Percentiles rank a stretch among this genome's conserved stretches.
These are phyloP conservation scores for Diphyllodes magnificus DNA, from an alignment of 2,113 vertebrate genomes.

Conservation along the genomic window DNA sequence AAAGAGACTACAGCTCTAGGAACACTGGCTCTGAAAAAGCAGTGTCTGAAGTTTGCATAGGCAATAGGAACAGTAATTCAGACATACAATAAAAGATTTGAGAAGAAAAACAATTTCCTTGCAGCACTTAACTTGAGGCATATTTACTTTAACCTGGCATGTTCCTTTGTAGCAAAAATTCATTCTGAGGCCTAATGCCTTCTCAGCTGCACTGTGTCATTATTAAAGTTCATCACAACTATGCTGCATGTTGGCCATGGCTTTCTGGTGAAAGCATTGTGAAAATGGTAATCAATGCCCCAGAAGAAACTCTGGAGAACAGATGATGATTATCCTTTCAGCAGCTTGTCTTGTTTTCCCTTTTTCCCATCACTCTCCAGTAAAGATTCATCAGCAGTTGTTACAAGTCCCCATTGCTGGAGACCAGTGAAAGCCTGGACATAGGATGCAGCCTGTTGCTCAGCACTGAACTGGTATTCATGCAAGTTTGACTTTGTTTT, in stretches of 20 bases:
- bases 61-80: background rate
- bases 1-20: background rate
- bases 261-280: background rate
- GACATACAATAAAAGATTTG: background rate
- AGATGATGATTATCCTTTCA: background rate
- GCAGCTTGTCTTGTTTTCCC: background rate
- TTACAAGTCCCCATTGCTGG: background rate
- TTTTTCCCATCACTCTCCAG: background rate
- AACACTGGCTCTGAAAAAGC: background rate
- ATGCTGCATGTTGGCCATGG: background rate
- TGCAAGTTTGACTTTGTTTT: background rate
- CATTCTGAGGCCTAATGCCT: background rate
- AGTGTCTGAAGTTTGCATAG: background rate
- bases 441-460: background rate
- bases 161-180: background rate
- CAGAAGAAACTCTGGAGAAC: background rate
- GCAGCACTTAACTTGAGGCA: background rate
- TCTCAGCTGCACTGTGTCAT: background rate
- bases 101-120: background rate
- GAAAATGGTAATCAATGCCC: background rate
- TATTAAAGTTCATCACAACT: background rate
- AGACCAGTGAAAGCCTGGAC: background rate
- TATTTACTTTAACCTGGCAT: background rate
- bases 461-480: accelerated
- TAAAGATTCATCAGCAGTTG: background rate